Base-by-base conservation (phyloP, 2,797 vertebrate species). In the Chiroxiphia lanceolata region DNA sequence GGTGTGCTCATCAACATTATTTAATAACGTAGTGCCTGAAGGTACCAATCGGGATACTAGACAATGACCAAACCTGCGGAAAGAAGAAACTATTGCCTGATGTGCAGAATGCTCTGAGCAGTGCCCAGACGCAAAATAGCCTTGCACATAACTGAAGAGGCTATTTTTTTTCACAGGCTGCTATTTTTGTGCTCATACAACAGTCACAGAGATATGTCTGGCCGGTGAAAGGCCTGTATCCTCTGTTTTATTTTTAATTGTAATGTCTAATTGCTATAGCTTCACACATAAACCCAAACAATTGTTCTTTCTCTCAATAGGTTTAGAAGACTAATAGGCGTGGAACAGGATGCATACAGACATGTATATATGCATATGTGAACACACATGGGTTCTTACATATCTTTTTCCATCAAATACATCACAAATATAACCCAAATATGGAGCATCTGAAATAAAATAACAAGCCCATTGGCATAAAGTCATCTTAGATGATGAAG, bases 381-480 rank as follows among this genome's bases (percentile, higher is more conserved):
- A 59, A 44, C n/a, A 50, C 13, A 60, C 17, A 7, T 0, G 0
- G 6, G 10, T 26, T 33, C 0, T 0, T 81, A 14, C 7, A 1
- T 76, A 50, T 2, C 17, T 47, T 90, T 87, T 89, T 19, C 44
- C 21, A 51, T n/a, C 14, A 63, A 63, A 79, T 31, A 13, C 4
- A 25, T 72, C 7, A 45, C 1, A 15, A 87, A 48, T 60, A 31
- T 14, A 80, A 21, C 21, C 36, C 36, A 63, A 91, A 67, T 34
- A 57, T 4, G 33, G 75, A 91, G 19, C 3, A 50, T 20, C 8
- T 74, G 50, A 88, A 91, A 59, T 40, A 69, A 90, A 94, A 64
- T 60, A 51, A 60, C 13, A 38, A 3, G 6, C 2, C 13, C 59
- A 4, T 27, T 53, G 21, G 17, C 42, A 82, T n/a, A 65, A 76